Conservation (phyloP, 2,113 vertebrate species). For the Hiodon alosoides region DNA sequence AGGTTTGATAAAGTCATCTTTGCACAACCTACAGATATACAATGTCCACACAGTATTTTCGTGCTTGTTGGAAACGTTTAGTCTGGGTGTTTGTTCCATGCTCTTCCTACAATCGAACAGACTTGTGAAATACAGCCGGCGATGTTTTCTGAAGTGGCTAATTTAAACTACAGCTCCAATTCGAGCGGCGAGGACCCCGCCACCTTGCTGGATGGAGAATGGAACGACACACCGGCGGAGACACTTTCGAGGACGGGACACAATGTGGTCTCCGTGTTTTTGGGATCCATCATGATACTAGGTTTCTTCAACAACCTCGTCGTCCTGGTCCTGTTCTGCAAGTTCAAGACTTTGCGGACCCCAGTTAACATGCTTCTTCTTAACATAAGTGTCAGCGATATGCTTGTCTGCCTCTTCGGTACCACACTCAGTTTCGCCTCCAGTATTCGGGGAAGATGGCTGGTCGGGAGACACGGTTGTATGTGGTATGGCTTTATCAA, state of each 20-base stretch:
- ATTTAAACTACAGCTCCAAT: not conserved
- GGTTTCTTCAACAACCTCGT: slow-evolving; percentile 81
- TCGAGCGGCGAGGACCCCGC: slow-evolving; percentile 1
- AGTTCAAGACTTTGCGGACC: slow-evolving; percentile 77
- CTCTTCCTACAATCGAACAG: no score
- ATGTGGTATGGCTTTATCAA: slow-evolving; percentile 88
- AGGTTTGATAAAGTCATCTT: no score
- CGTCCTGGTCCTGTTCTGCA: slow-evolving; percentile 78
- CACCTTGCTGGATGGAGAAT: slow-evolving; percentile 30
- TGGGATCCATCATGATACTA: slow-evolving; percentile 78
- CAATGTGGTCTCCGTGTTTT: slow-evolving; percentile 70
- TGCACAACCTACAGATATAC: no score
- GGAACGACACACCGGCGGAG: slow-evolving; percentile 35
- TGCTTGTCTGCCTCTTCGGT: slow-evolving; percentile 80
- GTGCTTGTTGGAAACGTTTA: no score
- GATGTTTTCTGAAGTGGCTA: no score
- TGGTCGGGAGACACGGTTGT: slow-evolving; percentile 73
- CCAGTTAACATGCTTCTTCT: slow-evolving; percentile 83
- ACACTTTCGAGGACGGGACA: slow-evolving; percentile 67
- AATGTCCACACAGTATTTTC: no score
- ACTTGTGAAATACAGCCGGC: no score
- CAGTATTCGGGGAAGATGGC: slow-evolving; percentile 72
- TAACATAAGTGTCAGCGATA: slow-evolving; percentile 84
- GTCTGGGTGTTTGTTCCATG: no score
- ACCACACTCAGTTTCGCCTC: slow-evolving; percentile 81